Evolutionary conservation across 2,888 invertebrate species (phyloP).

Genomic region (Dichetophora obliterata): DNA sequence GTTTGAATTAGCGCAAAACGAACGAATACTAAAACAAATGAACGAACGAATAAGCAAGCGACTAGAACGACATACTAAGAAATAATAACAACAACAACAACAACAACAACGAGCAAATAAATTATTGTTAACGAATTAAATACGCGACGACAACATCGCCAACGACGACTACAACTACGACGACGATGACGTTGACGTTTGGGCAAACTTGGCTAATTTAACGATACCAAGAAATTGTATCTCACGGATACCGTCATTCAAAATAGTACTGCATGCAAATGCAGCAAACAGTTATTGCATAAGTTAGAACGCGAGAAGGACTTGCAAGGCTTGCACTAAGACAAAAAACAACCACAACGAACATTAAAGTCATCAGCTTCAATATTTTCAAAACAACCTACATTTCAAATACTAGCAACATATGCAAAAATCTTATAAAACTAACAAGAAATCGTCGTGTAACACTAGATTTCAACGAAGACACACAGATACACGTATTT

Average conservation of each 20-base stretch:
- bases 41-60: conserved; percentile 5
- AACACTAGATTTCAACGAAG: too few relatives aligned
- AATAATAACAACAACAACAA: conserved; percentile 2
- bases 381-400: neutral
- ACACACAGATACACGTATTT: too few relatives aligned
- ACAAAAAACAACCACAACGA: neutral
- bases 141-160: neutral
- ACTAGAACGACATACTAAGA: neutral
- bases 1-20: conserved; percentile 10
- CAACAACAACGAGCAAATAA: neutral
- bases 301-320: neutral
- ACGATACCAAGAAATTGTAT: neutral
- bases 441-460: neutral
- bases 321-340: too few relatives aligned
- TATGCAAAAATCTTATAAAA: neutral
- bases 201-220: neutral
- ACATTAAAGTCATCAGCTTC: neutral
- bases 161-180: neutral
- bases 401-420: too few relatives aligned
- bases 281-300: neutral
- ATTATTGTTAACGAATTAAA: neutral
- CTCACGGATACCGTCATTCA: neutral
- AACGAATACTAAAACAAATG: conserved; percentile 3
- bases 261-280: neutral
- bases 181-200: neutral